Percentiles rank a stretch among this genome's conserved stretches.
phyloP scores from a whole-genome alignment of 2,113 vertebrate genomes.

The Bucco capensis region DNA sequence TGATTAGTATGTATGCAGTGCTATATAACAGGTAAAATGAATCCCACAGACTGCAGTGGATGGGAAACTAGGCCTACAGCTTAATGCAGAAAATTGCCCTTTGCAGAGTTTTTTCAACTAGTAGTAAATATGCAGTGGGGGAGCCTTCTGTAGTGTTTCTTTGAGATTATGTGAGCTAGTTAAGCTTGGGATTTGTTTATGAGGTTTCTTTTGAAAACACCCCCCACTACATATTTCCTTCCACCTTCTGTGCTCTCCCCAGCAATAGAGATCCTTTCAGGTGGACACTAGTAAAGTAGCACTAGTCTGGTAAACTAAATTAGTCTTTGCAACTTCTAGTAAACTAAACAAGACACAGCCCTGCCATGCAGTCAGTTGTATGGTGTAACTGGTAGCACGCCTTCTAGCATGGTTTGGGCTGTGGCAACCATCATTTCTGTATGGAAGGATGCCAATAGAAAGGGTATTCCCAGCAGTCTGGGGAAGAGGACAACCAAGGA shows the following conservation, averaged over 20 bases:
- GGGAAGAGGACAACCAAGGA: not conserved
- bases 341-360: not conserved
- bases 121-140: not conserved
- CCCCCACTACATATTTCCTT: not conserved
- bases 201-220: not conserved
- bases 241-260: not conserved
- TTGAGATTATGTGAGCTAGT: not conserved
- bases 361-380: not conserved
- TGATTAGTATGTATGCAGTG: not conserved
- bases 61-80: not conserved
- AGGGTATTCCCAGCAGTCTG: not conserved
- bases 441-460: not conserved
- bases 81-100: not conserved
- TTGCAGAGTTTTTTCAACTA: not conserved
- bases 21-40: not conserved
- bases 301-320: not conserved
- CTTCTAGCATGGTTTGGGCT: not conserved
- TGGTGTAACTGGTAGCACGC: fast-evolving
- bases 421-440: not conserved
- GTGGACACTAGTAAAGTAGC: not conserved
- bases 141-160: not conserved
- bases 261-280: not conserved
- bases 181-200: not conserved
- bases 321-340: not conserved
- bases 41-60: not conserved